Conservation (phyloP, 1,140 invertebrate genomes). For the Trichogramma pretiosum region DNA sequence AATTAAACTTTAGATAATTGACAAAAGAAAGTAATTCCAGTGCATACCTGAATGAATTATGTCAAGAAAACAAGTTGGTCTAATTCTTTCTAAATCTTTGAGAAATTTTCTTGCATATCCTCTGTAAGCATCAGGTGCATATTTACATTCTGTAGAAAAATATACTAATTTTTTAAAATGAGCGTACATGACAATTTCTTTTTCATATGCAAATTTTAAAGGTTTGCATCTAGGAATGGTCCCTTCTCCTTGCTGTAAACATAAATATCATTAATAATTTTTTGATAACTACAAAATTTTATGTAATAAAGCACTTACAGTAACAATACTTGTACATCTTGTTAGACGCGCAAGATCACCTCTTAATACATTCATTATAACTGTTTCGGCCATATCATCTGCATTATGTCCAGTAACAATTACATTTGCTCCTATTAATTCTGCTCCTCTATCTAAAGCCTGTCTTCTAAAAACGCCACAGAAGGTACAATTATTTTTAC, state of each 20-base stretch:
- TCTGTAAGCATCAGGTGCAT: constrained; percentile 96
- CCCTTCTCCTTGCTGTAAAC: constrained; percentile 67
- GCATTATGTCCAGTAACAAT: constrained; percentile 99
- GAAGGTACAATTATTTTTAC: constrained; percentile 98
- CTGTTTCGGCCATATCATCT: constrained; percentile 98
- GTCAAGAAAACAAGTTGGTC: constrained; percentile 90
- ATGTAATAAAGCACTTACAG: constrained; percentile 49
- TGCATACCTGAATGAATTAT: constrained; percentile 87
- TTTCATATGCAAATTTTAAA: constrained; percentile 97
- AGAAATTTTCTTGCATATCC: constrained; percentile 86
- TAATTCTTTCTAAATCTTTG: constrained; percentile 92
- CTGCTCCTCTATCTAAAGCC: constrained; percentile 89
- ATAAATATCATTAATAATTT: constrained; percentile 7
- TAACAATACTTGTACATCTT: constrained; percentile 82
- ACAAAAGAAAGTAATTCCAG: constrained; percentile 4
- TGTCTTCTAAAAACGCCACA: constrained; percentile 96
- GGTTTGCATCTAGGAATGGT: constrained; percentile 91
- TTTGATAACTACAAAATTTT: not conserved
- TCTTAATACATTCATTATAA: constrained; percentile 94
- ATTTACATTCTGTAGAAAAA: constrained; percentile 98
- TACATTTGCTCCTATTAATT: constrained; percentile 77
- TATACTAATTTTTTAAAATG: constrained; percentile 96
- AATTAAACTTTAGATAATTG: constrained; percentile 4
- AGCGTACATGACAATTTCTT: constrained; percentile 99
- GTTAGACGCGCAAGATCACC: constrained; percentile 91